Evolutionary conservation across 1,140 invertebrate species (phyloP), one percentile per base, ranked within the genome.

Genomic region (Xylocopa sonorina): DNA sequence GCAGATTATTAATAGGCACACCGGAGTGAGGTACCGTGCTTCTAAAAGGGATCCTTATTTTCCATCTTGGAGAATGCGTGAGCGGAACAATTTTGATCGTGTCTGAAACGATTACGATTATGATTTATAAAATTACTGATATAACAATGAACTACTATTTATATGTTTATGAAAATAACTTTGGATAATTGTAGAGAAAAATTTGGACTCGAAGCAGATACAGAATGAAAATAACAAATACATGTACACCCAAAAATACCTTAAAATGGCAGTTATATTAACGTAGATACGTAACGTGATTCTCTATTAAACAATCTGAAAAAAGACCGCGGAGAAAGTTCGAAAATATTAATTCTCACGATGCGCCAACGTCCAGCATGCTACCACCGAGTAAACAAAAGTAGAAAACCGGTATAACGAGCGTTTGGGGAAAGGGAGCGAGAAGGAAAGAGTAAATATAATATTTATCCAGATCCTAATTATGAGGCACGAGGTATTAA

Each of bases 401-500:
- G 21, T 14, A 46, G 16, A 58, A 58, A 41, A 14, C 41, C 12
- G n/a, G 50, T 32, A n/a, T n/a, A 29, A 34, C 27, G 29, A 43
- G 14, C 48, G 29, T n/a, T 14, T 27, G 34, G 50, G 24, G 9
- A n/a, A 66, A 43, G 29, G 73, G 7, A 24, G 21, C 18, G 21
- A 43, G 14, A 29, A 18, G 43, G 48, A 41, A n/a, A n/a, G 21
- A 53, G 41, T 63, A 57, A 82, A 88, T 81, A 81, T 83, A 81
- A 87, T 80, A 86, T 77, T 80, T 82, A 82, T 86, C 53, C 78
- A 68, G 64, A 81, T 86, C 81, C 84, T 88, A 88, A 90, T 89
- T 89, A 87, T 88, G 84, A 88, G 86, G 60, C 80, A 79, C 68
- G 73, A 77, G 73, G 78, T 86, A 89, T 89, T 89, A 91, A 88